Percentiles rank a stretch among this genome's conserved stretches.
Evolutionary conservation across 2,797 vertebrate genomes (phyloP).

Genomic region (Sebastes taczanowskii): DNA sequence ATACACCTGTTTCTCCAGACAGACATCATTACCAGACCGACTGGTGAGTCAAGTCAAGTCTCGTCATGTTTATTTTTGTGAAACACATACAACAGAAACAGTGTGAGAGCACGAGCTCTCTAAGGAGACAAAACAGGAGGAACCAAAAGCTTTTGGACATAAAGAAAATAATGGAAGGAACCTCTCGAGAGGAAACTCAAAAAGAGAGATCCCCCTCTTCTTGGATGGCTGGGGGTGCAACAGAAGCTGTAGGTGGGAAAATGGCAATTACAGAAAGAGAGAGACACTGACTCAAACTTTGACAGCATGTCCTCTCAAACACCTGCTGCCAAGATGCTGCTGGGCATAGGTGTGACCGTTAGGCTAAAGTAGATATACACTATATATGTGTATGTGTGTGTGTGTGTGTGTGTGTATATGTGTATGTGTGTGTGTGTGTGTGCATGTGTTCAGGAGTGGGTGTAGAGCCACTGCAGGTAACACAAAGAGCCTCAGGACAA

Average conservation of each 20-base stretch:
- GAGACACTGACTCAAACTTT: constrained; percentile 21
- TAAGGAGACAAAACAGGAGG: not conserved
- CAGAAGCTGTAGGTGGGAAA: not conserved
- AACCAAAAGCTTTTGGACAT: not conserved
- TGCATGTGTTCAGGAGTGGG: not conserved
- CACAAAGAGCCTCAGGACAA: not conserved
- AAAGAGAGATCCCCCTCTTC: not conserved
- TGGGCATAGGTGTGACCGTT: constrained; percentile 15
- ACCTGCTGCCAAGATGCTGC: constrained; percentile 32
- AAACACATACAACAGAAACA: not conserved
- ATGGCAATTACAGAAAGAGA: constrained; percentile 6
- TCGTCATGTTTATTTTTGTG: constrained; percentile 10
- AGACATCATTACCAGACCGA: constrained; percentile 34
- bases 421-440: not conserved
- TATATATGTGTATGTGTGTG: not conserved
- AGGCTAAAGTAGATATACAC: fast-evolving
- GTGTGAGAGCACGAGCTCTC: not conserved
- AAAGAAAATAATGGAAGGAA: not conserved
- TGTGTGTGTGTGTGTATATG: not conserved
- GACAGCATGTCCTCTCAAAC: constrained; percentile 27
- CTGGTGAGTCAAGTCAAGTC: constrained; percentile 62
- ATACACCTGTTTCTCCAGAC: constrained; percentile 54
- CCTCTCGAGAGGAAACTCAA: not conserved
- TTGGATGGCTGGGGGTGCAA: not conserved
- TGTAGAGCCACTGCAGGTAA: constrained; percentile 9